Evolutionary conservation across 2,888 invertebrate genomes (phyloP).

Genomic region (Xestia rhomboidea): DNA sequence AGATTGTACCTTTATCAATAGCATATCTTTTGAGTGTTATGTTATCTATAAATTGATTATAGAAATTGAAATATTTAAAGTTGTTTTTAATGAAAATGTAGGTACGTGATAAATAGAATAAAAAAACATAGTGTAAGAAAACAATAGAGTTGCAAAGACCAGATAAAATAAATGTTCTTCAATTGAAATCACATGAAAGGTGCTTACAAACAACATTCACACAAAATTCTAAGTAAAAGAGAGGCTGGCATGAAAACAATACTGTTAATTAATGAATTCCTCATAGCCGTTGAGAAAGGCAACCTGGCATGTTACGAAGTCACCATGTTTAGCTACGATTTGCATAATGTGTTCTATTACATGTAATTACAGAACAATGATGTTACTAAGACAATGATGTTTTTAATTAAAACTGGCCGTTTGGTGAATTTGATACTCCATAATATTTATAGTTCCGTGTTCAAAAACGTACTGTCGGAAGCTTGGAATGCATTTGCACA

Average conservation of each 20-base stretch:
- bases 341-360: conserved; percentile 59
- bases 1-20: conserved; percentile 54
- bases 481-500: conserved; percentile 21
- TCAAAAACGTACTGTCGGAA: conserved; percentile 12
- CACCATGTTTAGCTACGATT: conserved; percentile 61
- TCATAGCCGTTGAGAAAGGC: conserved; percentile 65
- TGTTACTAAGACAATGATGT: conserved; percentile 52
- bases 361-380: conserved; percentile 55
- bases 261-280: conserved; percentile 69
- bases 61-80: conserved; percentile 30
- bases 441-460: conserved; percentile 46
- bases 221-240: conserved; percentile 41
- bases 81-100: conserved; percentile 12
- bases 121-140: background rate
- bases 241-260: conserved; percentile 62
- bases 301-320: conserved; percentile 64
- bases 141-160: conserved; percentile 11
- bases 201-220: conserved; percentile 36
- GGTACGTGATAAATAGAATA: background rate
- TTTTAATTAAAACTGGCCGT: conserved; percentile 47
- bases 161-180: conserved; percentile 20
- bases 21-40: conserved; percentile 57
- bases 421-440: conserved; percentile 25
- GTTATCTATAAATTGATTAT: conserved; percentile 53
- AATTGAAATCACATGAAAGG: conserved; percentile 39